Percentiles rank a stretch among this genome's conserved stretches.
Conservation (phyloP, 2,113 vertebrate genomes). For the Paracanthobrama guichenoti region DNA sequence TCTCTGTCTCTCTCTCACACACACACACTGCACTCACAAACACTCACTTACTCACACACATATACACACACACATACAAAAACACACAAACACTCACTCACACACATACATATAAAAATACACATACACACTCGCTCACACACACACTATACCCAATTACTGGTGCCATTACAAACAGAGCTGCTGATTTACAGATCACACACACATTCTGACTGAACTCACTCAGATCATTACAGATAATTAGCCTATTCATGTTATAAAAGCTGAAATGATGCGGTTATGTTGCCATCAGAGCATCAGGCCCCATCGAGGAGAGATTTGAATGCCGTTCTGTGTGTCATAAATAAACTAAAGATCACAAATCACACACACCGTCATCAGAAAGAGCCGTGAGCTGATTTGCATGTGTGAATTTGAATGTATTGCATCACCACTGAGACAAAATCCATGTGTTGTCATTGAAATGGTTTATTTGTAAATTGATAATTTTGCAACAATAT, state of each 20-base stretch:
- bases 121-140: not conserved
- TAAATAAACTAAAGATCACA: not conserved
- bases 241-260: not conserved
- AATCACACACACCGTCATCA: not conserved
- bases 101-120: too few relatives aligned
- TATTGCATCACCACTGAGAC: not conserved
- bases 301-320: not conserved
- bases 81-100: too few relatives aligned
- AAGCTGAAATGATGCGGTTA: not conserved
- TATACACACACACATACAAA: too few relatives aligned
- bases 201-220: not conserved
- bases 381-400: not conserved
- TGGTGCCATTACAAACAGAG: conserved; percentile 4
- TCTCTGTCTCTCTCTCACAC: too few relatives aligned
- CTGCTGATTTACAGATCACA: not conserved
- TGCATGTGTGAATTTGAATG: not conserved
- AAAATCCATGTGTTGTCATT: not conserved
- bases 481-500: not conserved
- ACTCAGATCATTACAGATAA: not conserved
- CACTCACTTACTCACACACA: too few relatives aligned
- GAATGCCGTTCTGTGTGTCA: not conserved
- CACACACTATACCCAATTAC: not conserved
- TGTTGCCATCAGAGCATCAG: not conserved
- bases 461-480: too few relatives aligned
- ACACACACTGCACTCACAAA: too few relatives aligned